Evolutionary conservation across 2,888 invertebrate species (phyloP), one percentile per base, ranked within the genome.

Genomic region (Priocnemis perturbator): DNA sequence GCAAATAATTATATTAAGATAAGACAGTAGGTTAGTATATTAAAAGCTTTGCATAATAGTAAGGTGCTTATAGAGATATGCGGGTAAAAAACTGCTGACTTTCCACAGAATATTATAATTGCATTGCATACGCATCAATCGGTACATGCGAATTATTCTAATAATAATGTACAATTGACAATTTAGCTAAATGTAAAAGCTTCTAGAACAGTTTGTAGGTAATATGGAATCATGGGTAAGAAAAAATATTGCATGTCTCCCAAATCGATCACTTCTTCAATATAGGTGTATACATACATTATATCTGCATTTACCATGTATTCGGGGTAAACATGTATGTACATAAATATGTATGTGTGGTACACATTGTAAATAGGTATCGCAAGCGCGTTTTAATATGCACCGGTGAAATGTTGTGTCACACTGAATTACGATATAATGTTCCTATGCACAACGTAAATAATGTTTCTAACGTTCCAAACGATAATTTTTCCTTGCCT

Each of bases 191-290:
- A 44, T 21, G 53, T 23, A 47, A 15, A 60, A 60, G 67, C 56
- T 68, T 71, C 57, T 47, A 23, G 45, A 20, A 58, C 15, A 45
- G 20, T 21, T 15, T 23, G 21, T 15, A 50, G 14, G 5, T 19
- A n/a, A 20, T 17, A 1, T 61, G 26, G 19, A 61, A 44, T 1
- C 1, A 47, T 37, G 53, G 44, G 47, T 60, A 61, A 69, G 74
- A 67, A 62, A 64, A 58, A 69, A 67, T 68, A 48, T 64, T 68
- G 78, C 71, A 70, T 66, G 67, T 44, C 17, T 48, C 74, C 44
- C 60, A 70, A 61, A 72, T 37, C 7, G n/a, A n/a, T n/a, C n/a
- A n/a, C n/a, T n/a, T n/a, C 14, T 37, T 37, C 11, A 37, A 37
- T 9, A 37, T n/a, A n/a, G n/a, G 7, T 37, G 37, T 37, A 37